These are phyloP conservation scores for Rhynchophorus ferrugineus DNA, from an alignment of 1,140 invertebrate species.

Conservation along the genomic window DNA sequence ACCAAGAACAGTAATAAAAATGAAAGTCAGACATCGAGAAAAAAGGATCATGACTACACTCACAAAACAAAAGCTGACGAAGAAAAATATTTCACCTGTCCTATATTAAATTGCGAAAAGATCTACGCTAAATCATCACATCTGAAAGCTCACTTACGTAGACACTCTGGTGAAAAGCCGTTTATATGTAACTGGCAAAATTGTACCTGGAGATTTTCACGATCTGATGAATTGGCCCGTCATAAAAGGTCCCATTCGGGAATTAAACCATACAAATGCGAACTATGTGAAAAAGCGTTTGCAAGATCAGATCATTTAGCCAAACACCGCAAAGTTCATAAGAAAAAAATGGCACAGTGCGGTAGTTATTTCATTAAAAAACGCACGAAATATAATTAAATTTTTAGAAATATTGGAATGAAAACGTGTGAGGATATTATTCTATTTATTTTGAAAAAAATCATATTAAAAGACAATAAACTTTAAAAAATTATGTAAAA, in stretches of 20 bases:
- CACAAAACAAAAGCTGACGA: slow-evolving; percentile 33
- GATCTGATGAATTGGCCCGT: slow-evolving; percentile 85
- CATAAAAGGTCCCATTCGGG: slow-evolving; percentile 76
- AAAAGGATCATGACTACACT: slow-evolving; percentile 32
- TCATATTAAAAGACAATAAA: no score
- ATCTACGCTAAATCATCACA: slow-evolving; percentile 91
- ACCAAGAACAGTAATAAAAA: slow-evolving; percentile 15
- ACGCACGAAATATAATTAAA: slow-evolving; percentile 20
- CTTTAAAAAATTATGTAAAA: background rate
- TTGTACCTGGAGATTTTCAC: slow-evolving; percentile 90
- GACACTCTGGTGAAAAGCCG: slow-evolving; percentile 93
- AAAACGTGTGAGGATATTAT: background rate
- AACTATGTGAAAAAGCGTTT: slow-evolving; percentile 77
- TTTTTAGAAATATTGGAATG: background rate
- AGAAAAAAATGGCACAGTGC: slow-evolving; percentile 46
- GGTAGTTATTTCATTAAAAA: slow-evolving; percentile 37
- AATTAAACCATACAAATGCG: slow-evolving; percentile 79
- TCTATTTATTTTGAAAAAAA: no score
- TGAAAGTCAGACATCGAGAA: slow-evolving; percentile 13
- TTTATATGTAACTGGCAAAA: slow-evolving; percentile 83
- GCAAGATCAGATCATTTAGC: slow-evolving; percentile 83
- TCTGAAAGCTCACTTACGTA: slow-evolving; percentile 84
- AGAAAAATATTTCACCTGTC: slow-evolving; percentile 48
- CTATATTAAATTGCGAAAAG: slow-evolving; percentile 54
- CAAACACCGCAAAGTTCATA: slow-evolving; percentile 82